These are phyloP conservation scores for Thamnaconus septentrionalis DNA, from an alignment of 2,113 vertebrate species.

Conservation along the genomic window DNA sequence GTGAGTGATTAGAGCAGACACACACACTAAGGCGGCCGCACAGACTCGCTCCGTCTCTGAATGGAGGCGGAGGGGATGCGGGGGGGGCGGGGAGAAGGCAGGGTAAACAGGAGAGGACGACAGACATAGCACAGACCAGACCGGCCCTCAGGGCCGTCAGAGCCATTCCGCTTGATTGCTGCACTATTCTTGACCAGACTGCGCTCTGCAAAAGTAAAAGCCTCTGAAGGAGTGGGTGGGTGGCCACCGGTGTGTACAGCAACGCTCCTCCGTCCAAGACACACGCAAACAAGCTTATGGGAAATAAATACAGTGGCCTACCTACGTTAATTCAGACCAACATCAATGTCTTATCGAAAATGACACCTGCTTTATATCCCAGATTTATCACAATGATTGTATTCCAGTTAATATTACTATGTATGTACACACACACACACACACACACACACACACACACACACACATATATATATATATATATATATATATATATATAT, in stretches of 20 bases:
- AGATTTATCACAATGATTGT: no score
- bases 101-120: background rate
- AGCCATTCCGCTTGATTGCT: constrained; percentile 51
- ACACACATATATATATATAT: no score
- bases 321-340: no score
- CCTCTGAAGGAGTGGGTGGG: constrained; percentile 37
- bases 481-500: no score
- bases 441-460: no score
- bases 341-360: no score
- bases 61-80: constrained; percentile 11
- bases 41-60: constrained; percentile 43
- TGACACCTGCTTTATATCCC: no score
- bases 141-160: constrained; percentile 39
- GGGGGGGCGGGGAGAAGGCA: constrained; percentile 9
- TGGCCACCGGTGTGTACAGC: constrained; percentile 11
- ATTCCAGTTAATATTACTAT: no score
- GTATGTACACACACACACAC: no score
- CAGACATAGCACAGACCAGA: constrained; percentile 6
- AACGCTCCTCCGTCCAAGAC: constrained; percentile 8
- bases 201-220: constrained; percentile 70
- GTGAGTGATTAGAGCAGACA: constrained; percentile 73
- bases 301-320: no score
- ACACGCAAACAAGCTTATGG: background rate
- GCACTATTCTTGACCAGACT: constrained; percentile 64
- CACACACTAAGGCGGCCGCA: constrained; percentile 49